Base-by-base conservation (phyloP, 2,113 vertebrate species). In the Nycticebus coucang region DNA sequence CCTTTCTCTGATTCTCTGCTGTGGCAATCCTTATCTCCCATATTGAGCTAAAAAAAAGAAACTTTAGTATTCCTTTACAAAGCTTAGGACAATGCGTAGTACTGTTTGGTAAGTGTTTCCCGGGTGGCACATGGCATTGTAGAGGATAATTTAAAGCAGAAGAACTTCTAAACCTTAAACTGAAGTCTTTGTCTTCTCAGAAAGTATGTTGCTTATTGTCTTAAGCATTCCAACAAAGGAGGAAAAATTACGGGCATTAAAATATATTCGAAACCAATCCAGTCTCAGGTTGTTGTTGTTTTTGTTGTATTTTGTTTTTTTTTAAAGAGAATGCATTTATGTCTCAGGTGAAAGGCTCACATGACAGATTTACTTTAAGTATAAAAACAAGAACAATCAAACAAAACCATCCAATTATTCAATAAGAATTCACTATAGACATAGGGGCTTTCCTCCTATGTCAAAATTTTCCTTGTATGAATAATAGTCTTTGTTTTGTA, bases 11-110 rank as follows among this genome's bases (percentile, higher is more conserved):
- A 26, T 72, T 55, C 59, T 83, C 24, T 68, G 24, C 3, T 26
- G 13, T 81, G 53, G 18, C 78, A 62, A 45, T 45, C 28, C 37
- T 93, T 88, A 85, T 82, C 86, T 96, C 97, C 64, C 53, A 77
- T 93, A 91, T 95, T 88, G 66, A 95, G 72, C 57, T 30, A 50
- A 50, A 14, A 89, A 81, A 66, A 9, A 85, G 28, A 81, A 69
- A 30, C 13, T 93, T 7, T 2, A 69, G 28, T 37, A 37, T 26
- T 62, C 8, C 10, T 62, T 24, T n/a, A 18, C 24, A 19, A 82
- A 26, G 28, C 8, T 59, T 69, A 81, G 41, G 64, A 91, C 78
- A 82, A 53, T 87, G 69, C 3, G 21, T 35, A 82, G 57, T 41
- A 93, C 79, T 79, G 41, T 30, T 64, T 37, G 22, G 35, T 69